Evolutionary conservation across 2,797 vertebrate species (phyloP).

Genomic region (Prionace glauca): DNA sequence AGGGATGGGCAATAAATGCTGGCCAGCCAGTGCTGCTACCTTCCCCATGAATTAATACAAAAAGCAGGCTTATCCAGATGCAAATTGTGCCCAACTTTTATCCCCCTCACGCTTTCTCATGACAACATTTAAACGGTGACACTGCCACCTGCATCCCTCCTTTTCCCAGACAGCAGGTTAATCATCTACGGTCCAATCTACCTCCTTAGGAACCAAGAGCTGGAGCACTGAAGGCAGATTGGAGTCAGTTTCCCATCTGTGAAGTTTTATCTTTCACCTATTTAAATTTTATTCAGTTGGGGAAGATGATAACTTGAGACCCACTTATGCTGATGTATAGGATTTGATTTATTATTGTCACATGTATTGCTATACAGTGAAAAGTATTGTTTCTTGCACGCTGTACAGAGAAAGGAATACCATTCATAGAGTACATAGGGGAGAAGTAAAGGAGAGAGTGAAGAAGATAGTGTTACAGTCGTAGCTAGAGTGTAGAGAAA

Average conservation of each 20-base stretch:
- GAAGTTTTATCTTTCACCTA: background rate
- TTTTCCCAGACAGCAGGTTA: background rate
- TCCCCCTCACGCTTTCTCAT: background rate
- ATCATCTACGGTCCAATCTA: background rate
- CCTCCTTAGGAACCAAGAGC: background rate
- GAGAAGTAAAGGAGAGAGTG: no score
- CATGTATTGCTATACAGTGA: no score
- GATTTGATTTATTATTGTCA: no score
- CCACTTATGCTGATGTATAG: background rate
- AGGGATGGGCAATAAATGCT: no score
- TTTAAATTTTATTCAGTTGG: background rate
- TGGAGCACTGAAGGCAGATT: background rate
- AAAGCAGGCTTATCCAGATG: background rate
- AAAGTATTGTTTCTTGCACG: no score
- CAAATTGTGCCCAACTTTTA: background rate
- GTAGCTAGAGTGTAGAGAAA: no score
- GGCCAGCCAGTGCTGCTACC: no score
- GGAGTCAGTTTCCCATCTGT: background rate
- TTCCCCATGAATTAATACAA: no score
- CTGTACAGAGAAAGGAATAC: no score
- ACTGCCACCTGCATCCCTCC: background rate
- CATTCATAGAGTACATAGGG: no score
- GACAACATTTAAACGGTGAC: background rate
- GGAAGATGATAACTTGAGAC: background rate
- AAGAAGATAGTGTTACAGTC: no score